Evolutionary conservation across 1,140 invertebrate species (phyloP).

Genomic region (Dinoponera quadriceps): DNA sequence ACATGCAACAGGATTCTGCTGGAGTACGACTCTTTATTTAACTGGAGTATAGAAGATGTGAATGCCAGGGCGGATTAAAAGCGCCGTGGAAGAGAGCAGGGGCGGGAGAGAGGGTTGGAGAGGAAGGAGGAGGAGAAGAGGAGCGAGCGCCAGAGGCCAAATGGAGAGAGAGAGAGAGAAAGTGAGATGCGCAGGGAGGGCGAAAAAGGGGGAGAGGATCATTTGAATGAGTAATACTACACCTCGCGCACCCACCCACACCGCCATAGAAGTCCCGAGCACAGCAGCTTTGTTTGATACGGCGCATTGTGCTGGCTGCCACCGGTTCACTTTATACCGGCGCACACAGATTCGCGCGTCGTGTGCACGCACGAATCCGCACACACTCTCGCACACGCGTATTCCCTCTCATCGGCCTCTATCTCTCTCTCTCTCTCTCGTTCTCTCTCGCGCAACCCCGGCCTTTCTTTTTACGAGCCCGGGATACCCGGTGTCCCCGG

Average conservation of each 20-base stretch:
- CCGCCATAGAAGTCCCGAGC: conserved; percentile 78
- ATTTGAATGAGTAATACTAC: conserved; percentile 87
- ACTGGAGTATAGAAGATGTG: conserved; percentile 80
- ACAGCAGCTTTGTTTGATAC: conserved; percentile 85
- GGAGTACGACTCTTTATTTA: conserved; percentile 77
- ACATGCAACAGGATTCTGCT: conserved; percentile 72
- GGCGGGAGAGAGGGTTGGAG: conserved; percentile 50
- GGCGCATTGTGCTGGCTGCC: conserved; percentile 82
- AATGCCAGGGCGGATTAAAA: conserved; percentile 84
- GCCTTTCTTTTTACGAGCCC: conserved; percentile 58
- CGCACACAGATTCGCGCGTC: conserved; percentile 40
- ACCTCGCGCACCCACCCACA: conserved; percentile 85
- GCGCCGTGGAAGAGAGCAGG: conserved; percentile 75
- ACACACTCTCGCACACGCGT: conserved; percentile 9
- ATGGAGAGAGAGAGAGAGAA: conserved; percentile 34
- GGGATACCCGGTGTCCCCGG: conserved; percentile 36
- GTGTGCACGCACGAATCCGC: conserved; percentile 31
- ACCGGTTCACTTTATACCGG: conserved; percentile 83
- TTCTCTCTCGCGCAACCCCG: neutral
- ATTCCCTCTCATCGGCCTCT: conserved; percentile 52
- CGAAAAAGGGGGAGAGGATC: conserved; percentile 79
- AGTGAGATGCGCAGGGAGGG: conserved; percentile 42
- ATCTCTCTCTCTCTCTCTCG: conserved; percentile 54
- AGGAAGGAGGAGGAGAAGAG: conserved; percentile 52
- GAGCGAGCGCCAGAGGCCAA: conserved; percentile 71